phyloP scores from a whole-genome alignment of 2,113 vertebrate genomes.

The Coreoperca whiteheadi region DNA sequence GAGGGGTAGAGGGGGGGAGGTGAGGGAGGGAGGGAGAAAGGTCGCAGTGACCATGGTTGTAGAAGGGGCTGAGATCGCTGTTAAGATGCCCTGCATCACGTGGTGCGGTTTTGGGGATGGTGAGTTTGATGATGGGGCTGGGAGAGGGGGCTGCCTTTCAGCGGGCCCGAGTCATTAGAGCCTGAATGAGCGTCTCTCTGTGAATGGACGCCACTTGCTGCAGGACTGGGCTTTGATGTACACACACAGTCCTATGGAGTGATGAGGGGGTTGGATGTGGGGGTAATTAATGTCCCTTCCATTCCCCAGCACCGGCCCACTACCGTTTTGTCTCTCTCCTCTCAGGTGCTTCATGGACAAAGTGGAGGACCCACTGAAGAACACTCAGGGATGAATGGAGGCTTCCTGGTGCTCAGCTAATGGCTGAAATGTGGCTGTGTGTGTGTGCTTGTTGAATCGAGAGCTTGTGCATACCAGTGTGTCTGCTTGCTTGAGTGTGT shows the following conservation, averaged over 20 bases:
- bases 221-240: slow-evolving; percentile 62
- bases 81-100: slow-evolving; percentile 55
- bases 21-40: background rate
- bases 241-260: slow-evolving; percentile 40
- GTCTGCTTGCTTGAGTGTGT: slow-evolving; percentile 51
- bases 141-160: slow-evolving; percentile 53
- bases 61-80: slow-evolving; percentile 9
- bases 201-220: slow-evolving; percentile 57
- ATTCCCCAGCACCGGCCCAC: slow-evolving; percentile 26
- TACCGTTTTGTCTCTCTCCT: slow-evolving; percentile 45
- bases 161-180: slow-evolving; percentile 51
- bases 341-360: slow-evolving; percentile 60
- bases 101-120: slow-evolving; percentile 31
- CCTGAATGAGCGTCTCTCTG: slow-evolving; percentile 62
- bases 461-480: slow-evolving; percentile 50
- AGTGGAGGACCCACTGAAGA: slow-evolving; percentile 68
- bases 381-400: slow-evolving; percentile 71
- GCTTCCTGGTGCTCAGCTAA: slow-evolving; percentile 67
- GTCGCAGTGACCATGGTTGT: background rate
- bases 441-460: slow-evolving; percentile 47
- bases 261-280: slow-evolving; percentile 21
- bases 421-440: slow-evolving; percentile 53
- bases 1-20: background rate
- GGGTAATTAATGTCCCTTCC: slow-evolving; percentile 71
- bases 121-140: slow-evolving; percentile 30